Base-by-base conservation (phyloP, 2,113 vertebrate species). In the Aphelocoma coerulescens region DNA sequence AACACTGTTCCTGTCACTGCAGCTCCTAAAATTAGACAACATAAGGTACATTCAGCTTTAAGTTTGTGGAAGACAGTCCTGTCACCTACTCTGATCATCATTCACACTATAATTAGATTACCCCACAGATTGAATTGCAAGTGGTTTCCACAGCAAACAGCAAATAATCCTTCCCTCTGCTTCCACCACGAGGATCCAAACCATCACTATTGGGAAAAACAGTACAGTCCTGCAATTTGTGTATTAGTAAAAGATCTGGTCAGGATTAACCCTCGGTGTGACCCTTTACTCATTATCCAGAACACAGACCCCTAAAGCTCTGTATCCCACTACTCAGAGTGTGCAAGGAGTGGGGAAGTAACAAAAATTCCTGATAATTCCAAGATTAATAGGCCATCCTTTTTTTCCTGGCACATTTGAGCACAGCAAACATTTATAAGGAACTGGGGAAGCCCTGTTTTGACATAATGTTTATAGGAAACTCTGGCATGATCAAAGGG, bases 31-130 rank as follows among this genome's bases (percentile, higher is more conserved):
- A 97, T 96, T 89, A 93, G 71, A 77, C 71, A 85, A 35, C 24
- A 12, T 55, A 68, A 89, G 49, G 80, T 91, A 30, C 18, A 55
- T 80, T 78, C 55, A 97, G 69, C 66, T 92, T 97, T 81, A 89
- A 94, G 46, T 95, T 88, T 95, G 81, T 93, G 52, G 88, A 89
- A 91, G 33, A 37, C 58, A 49, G 54, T 78, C 61, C 82, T 52
- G 35, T 79, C 80, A 91, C 95, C 89, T 78, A 67, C 43, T 83
- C 81, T 90, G 96, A 96, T 97, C 97, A 96, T 88, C 91, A 89
- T 95, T 95, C 49, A 30, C 63, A 35, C 88, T 96, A 57, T 96
- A 96, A 97, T 97, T 97, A 97, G 63, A 93, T 97, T 95, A 97
- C 68, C 32, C 91, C 63, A 76, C 55, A 93, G 95, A 94, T 92